Evolutionary conservation across 2,888 invertebrate genomes (phyloP).

Genomic region (Patella caerulea): DNA sequence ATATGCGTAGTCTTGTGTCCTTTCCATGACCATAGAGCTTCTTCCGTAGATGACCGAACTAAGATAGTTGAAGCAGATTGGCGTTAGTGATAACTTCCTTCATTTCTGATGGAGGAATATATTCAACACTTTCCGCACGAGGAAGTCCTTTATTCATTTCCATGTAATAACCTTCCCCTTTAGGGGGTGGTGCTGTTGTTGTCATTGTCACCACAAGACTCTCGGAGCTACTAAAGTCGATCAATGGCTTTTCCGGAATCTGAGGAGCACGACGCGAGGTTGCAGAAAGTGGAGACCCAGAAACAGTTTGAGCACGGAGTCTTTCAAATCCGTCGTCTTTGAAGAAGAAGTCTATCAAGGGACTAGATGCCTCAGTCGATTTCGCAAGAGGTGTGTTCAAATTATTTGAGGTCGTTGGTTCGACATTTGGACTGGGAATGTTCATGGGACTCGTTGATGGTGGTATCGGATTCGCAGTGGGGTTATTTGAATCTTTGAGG

Average conservation of each 20-base stretch:
- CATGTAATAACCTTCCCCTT: background rate
- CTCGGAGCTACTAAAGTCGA: background rate
- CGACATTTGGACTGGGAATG: background rate
- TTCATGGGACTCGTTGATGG: too few species aligned
- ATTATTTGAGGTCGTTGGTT: background rate
- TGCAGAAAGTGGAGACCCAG: background rate
- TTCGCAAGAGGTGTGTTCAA: background rate
- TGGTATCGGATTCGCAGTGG: too few species aligned
- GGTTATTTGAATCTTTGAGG: background rate
- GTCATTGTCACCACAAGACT: background rate
- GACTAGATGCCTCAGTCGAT: background rate
- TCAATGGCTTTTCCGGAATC: background rate
- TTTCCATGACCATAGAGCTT: too few species aligned
- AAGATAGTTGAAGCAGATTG: background rate
- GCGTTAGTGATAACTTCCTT: background rate
- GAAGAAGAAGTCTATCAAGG: constrained; percentile 7
- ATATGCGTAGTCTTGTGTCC: too few species aligned
- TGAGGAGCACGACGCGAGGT: background rate
- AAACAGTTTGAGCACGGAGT: background rate
- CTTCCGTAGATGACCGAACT: too few species aligned
- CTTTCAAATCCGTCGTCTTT: background rate
- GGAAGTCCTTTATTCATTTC: background rate
- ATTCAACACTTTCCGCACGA: background rate
- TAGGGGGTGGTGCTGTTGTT: background rate
- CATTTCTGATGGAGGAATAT: background rate